Evolutionary conservation across 2,797 vertebrate genomes (phyloP).

Genomic region (Tinamus major): DNA sequence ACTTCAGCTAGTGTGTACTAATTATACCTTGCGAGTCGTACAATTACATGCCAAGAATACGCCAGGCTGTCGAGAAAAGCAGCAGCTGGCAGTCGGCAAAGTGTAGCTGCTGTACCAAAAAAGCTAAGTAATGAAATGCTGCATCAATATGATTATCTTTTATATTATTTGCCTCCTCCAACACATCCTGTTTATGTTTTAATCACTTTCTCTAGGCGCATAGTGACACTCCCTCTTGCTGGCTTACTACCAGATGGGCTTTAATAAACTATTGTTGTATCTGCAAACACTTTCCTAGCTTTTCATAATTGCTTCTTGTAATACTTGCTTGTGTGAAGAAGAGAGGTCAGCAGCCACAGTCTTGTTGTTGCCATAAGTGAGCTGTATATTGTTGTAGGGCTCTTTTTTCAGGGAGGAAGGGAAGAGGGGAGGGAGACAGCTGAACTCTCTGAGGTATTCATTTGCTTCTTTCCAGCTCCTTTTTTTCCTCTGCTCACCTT

Average conservation of each 20-base stretch:
- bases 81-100: constrained; percentile 35
- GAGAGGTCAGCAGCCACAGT: not conserved
- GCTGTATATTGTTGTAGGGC: not conserved
- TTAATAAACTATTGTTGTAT: constrained; percentile 43
- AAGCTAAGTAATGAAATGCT: constrained; percentile 13
- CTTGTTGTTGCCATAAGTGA: not conserved
- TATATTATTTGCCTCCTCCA: constrained; percentile 11
- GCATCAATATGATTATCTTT: constrained; percentile 1
- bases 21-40: not conserved
- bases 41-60: not conserved
- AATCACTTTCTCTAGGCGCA: constrained; percentile 27
- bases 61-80: not conserved
- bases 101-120: constrained; percentile 13
- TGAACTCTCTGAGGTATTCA: not conserved
- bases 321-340: not conserved
- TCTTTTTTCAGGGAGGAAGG: not conserved
- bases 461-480: not conserved
- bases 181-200: constrained; percentile 42
- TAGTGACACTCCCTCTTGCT: constrained; percentile 2
- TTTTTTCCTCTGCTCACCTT: not conserved
- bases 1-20: not conserved
- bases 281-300: constrained; percentile 25
- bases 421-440: not conserved
- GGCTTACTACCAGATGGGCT: constrained; percentile 19
- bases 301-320: constrained; percentile 15